phyloP scores from a whole-genome alignment of 2,888 invertebrate species.

The Xestia c-nigrum region DNA sequence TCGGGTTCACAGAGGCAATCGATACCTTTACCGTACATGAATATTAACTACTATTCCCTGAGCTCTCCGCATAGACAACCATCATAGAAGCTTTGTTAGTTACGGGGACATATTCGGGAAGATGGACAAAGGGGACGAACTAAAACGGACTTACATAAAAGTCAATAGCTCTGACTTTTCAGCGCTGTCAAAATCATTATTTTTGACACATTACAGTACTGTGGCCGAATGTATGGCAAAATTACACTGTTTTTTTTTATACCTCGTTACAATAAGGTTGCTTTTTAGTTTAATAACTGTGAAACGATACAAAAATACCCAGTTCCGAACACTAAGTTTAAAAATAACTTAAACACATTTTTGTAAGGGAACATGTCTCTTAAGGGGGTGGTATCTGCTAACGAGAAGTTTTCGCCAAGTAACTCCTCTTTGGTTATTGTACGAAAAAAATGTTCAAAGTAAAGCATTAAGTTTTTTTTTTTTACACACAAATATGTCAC shows the following conservation, averaged over 20 bases:
- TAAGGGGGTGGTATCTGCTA: no score
- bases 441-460: no score
- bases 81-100: not conserved
- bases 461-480: no score
- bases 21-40: slow-evolving; percentile 17
- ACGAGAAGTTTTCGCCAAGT: no score
- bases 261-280: not conserved
- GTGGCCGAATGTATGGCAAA: not conserved
- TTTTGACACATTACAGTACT: not conserved
- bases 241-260: not conserved
- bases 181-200: not conserved
- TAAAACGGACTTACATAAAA: not conserved
- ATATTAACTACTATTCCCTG: slow-evolving; percentile 16
- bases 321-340: not conserved
- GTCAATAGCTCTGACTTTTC: not conserved
- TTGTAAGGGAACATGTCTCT: no score
- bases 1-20: slow-evolving; percentile 1
- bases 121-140: not conserved
- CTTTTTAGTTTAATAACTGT: not conserved
- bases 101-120: not conserved
- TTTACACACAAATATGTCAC: no score
- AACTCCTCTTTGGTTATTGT: no score
- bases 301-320: not conserved
- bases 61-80: not conserved
- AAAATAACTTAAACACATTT: not conserved